Evolutionary conservation across 2,113 vertebrate species (phyloP), one percentile per base, ranked within the genome.

Genomic region (Hippopotamus amphibius): DNA sequence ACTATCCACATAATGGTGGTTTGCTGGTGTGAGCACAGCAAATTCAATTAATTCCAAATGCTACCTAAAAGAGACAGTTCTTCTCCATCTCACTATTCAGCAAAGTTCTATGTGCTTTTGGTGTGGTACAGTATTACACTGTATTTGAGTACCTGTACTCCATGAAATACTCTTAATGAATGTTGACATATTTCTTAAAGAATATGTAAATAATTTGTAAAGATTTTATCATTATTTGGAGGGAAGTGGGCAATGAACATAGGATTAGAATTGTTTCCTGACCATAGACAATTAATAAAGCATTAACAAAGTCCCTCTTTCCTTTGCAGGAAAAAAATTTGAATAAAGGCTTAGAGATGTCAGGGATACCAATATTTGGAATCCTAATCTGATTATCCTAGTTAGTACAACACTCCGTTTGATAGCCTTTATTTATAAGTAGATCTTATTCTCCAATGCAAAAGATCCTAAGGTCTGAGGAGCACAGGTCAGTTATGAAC

Each of bases 221-320:
- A 71, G 12, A 74, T 90, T 90, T 92, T 74, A 81, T 91, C 57
- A 55, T 88, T 87, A 93, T 81, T 82, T 77, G 72, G 22, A 74
- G 61, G 37, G 59, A 71, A 91, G 37, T 81, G 14, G 63, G 22
- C 43, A 88, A 68, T 55, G 24, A 93, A 28, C 93, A 94, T 65
- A 92, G 26, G 9, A n/a, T 93, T 92, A 88, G 10, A 94, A 89
- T 61, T 96, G 21, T 33, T 93, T 96, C 24, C 33, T 85, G 80
- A 37, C 50, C 92, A n/a, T n/a, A 87, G 72, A 84, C 46, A 88
- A 90, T 72, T 65, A 86, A 86, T 50, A 93, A 96, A 96, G 6
- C 33, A 84, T 84, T 72, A 53, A 84, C 33, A 95, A 72, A 95
- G 6, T 68, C 59, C 71, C 19, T 82, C 82, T 74, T 74, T 86